Evolutionary conservation across 1,140 invertebrate genomes (phyloP).

Genomic region (Steinernema feltiae): DNA sequence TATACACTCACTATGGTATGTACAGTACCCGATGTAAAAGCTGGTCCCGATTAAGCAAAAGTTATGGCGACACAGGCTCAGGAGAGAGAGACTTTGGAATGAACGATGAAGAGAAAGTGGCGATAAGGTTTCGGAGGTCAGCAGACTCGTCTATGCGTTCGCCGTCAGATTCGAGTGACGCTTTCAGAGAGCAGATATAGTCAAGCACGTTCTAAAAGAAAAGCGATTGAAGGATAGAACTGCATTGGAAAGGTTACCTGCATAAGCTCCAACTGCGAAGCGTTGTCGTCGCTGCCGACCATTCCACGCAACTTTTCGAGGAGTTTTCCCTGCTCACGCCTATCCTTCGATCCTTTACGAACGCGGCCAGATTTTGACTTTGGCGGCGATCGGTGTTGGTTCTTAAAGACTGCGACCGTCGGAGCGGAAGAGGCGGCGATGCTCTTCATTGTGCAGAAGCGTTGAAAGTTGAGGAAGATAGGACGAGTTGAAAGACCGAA

Average conservation of each 20-base stretch:
- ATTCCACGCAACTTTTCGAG: not conserved
- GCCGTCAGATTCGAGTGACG: not conserved
- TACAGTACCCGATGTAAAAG: not conserved
- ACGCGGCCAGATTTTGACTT: conserved; percentile 1
- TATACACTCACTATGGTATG: not conserved
- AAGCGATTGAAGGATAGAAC: not conserved
- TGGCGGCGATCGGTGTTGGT: not conserved
- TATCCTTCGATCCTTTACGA: not conserved
- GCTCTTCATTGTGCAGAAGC: not conserved
- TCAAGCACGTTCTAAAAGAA: conserved; percentile 1
- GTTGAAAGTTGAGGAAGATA: not conserved
- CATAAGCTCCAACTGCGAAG: not conserved
- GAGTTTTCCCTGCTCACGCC: not conserved
- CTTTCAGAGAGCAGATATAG: not conserved
- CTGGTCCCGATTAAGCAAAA: not conserved
- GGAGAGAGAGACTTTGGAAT: not conserved
- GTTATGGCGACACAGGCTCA: not conserved
- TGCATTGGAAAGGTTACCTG: not conserved
- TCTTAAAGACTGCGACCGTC: not conserved
- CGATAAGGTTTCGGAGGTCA: not conserved
- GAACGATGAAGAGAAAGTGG: not conserved
- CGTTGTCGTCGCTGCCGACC: not conserved
- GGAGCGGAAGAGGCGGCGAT: not conserved
- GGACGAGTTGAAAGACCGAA: not conserved
- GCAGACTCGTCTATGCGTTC: not conserved